Evolutionary conservation across 2,888 invertebrate species (phyloP).

Genomic region (Lissonota sp.): DNA sequence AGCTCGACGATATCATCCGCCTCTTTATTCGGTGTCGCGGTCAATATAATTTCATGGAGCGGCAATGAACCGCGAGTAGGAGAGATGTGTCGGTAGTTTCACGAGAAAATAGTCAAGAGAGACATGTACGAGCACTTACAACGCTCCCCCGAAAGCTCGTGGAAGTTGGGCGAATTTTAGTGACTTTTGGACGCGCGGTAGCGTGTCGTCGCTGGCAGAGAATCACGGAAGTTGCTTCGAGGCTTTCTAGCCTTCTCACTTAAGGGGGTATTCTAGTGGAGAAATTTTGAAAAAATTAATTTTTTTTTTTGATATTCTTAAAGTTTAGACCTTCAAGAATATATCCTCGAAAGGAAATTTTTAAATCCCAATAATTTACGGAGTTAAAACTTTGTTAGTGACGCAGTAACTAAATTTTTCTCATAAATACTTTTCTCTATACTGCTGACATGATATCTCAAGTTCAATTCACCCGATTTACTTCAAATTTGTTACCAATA

Average conservation of each 20-base stretch:
- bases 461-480: no score
- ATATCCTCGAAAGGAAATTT: no score
- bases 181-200: conserved; percentile 5
- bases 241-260: neutral
- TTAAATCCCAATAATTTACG: no score
- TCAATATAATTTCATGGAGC: conserved; percentile 27
- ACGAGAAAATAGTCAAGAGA: neutral
- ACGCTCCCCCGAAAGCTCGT: neutral
- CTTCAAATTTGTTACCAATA: no score
- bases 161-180: conserved; percentile 34
- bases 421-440: no score
- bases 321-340: no score
- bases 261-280: no score
- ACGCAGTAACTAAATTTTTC: no score
- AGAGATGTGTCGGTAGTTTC: conserved; percentile 8
- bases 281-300: no score
- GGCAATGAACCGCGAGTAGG: conserved; percentile 5
- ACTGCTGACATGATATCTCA: no score
- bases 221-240: conserved; percentile 31
- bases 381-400: no score
- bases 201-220: conserved; percentile 21
- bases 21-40: conserved; percentile 22
- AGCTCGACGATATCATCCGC: neutral
- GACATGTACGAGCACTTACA: neutral
- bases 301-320: no score